A percentile compares a stretch with the other conserved stretches of the same genome.
phyloP scores from a whole-genome alignment of 2,113 vertebrate species.

The human (Homo sapiens) region GRCh38 chr1:40317001-40317500 shows the following conservation, averaged over 20 bases:
- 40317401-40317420: slow-evolving; percentile 51
- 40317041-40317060: background rate
- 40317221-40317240: background rate
- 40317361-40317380: background rate
- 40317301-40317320: slow-evolving; percentile 73
- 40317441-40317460: background rate
- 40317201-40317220: slow-evolving; percentile 73
- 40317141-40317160: slow-evolving; percentile 89
- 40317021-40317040: background rate
- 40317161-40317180: slow-evolving; percentile 81
- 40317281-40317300: background rate
- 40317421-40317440: slow-evolving; percentile 21
- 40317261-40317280: background rate
- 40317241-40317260: background rate
- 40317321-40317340: slow-evolving; percentile 36
- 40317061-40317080: background rate
- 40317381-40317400: background rate
- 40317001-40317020: background rate
- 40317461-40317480: background rate
- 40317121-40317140: slow-evolving; percentile 95
- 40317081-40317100: background rate
- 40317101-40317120: slow-evolving; percentile 80
- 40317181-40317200: slow-evolving; percentile 86
- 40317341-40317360: slow-evolving; percentile 66
- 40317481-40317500: background rate